These are phyloP conservation scores for Odobenus rosmarus DNA, from an alignment of 2,113 vertebrate species.

Conservation along the genomic window DNA sequence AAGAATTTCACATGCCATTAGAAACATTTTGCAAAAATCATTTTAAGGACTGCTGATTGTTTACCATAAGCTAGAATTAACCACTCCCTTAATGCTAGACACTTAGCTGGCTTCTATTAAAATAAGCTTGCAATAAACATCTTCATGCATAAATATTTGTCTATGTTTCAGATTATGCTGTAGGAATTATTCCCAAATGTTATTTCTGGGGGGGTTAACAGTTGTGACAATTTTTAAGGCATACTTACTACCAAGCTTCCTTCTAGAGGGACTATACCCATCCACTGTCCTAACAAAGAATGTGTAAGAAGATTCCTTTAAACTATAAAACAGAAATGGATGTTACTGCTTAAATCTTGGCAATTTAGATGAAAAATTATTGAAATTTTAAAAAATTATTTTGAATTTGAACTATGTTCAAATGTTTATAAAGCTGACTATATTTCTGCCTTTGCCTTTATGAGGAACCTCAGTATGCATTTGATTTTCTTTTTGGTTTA, in stretches of 20 bases:
- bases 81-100: not conserved
- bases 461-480: not conserved
- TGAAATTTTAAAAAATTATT: slow-evolving; percentile 9
- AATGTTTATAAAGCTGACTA: not conserved
- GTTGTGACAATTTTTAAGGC: not conserved
- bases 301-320: not conserved
- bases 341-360: not conserved
- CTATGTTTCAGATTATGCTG: slow-evolving; percentile 23
- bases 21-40: slow-evolving; percentile 54
- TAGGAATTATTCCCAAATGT: slow-evolving; percentile 46
- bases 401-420: slow-evolving; percentile 29
- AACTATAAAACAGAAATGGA: not conserved
- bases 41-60: slow-evolving; percentile 36
- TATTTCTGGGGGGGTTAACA: not conserved
- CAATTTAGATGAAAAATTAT: slow-evolving; percentile 12
- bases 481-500: slow-evolving; percentile 21
- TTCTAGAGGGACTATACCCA: not conserved
- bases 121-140: slow-evolving; percentile 46
- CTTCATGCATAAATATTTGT: slow-evolving; percentile 45
- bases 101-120: slow-evolving; percentile 32
- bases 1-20: not conserved
- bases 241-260: not conserved
- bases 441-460: not conserved
- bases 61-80: slow-evolving; percentile 24
- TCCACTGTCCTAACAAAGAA: not conserved